Evolutionary conservation across 2,113 vertebrate genomes (phyloP).

Genomic region (Phainopepla nitens): DNA sequence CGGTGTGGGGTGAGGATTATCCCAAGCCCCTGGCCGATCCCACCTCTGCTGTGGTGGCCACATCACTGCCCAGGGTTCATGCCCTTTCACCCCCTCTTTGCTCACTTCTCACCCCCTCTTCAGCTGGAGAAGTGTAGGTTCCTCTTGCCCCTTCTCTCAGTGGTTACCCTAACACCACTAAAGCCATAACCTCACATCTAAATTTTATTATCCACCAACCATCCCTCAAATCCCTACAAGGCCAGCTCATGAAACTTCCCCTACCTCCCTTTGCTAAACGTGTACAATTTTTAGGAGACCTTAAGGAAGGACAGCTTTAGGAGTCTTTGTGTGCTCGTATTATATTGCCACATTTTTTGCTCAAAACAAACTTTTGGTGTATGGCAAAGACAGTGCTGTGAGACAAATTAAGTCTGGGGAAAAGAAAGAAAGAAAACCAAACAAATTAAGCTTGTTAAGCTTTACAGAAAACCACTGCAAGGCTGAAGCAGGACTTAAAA

Average conservation of each 20-base stretch:
- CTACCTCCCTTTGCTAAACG: neutral
- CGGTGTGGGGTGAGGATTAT: neutral
- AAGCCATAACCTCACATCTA: neutral
- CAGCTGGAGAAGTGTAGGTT: neutral
- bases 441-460: conserved; percentile 18
- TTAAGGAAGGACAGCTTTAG: neutral
- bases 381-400: neutral
- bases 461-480: neutral
- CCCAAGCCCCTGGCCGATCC: neutral
- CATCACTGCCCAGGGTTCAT: neutral
- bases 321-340: neutral
- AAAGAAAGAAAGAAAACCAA: neutral
- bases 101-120: neutral
- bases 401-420: neutral
- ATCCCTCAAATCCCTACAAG: neutral
- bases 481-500: conserved; percentile 17
- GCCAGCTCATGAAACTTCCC: neutral
- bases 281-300: neutral
- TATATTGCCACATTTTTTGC: neutral
- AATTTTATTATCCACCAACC: neutral
- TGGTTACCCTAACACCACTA: neutral
- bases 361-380: neutral
- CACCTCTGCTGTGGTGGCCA: neutral
- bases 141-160: neutral
- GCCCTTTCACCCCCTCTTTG: neutral